Evolutionary conservation across 1,140 invertebrate species (phyloP).

Genomic region (Laupala kohalensis): DNA sequence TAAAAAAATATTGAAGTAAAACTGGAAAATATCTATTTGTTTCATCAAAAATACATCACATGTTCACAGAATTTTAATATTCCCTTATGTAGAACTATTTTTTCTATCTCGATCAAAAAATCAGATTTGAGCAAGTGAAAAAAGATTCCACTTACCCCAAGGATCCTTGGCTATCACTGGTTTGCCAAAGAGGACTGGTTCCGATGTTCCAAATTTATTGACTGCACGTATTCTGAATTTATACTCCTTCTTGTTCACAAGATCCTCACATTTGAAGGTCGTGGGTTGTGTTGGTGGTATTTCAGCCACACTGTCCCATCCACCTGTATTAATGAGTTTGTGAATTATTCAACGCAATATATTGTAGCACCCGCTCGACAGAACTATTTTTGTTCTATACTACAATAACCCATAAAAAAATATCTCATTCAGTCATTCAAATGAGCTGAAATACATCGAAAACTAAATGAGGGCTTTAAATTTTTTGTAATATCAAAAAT

Average conservation of each 20-base stretch:
- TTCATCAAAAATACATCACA: too few relatives aligned
- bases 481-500: too few relatives aligned
- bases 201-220: conserved; percentile 78
- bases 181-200: conserved; percentile 74
- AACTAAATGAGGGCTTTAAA: too few relatives aligned
- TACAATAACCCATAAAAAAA: too few relatives aligned
- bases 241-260: conserved; percentile 76
- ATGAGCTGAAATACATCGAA: too few relatives aligned
- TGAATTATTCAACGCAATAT: too few relatives aligned
- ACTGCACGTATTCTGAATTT: conserved; percentile 92
- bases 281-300: conserved; percentile 43
- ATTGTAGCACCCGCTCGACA: too few relatives aligned
- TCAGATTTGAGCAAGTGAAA: conserved; percentile 1
- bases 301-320: conserved; percentile 74
- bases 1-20: neutral
- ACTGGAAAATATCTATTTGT: neutral
- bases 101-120: neutral
- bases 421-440: too few relatives aligned
- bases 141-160: conserved; percentile 57
- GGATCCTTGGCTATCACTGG: conserved; percentile 91
- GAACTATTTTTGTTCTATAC: too few relatives aligned
- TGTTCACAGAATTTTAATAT: too few relatives aligned
- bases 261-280: conserved; percentile 73
- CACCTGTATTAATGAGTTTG: conserved; percentile 32
- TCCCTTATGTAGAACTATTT: too few relatives aligned